Percentiles rank a stretch among this genome's conserved stretches.
These are phyloP conservation scores for human (Homo sapiens) DNA, from an alignment of 2,113 vertebrate genomes.

Conservation along the genomic window GRCh38 chr2:225700001-225700500, in stretches of 20 bases:
- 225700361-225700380: slow-evolving; percentile 54
- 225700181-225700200: slow-evolving; percentile 86
- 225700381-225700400: slow-evolving; percentile 66
- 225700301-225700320: slow-evolving; percentile 19
- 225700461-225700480: slow-evolving; percentile 29
- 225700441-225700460: slow-evolving; percentile 66
- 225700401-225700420: slow-evolving; percentile 50
- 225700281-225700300: not conserved
- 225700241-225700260: slow-evolving; percentile 82
- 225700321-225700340: slow-evolving; percentile 77
- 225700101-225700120: slow-evolving; percentile 88
- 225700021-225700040: slow-evolving; percentile 83
- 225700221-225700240: slow-evolving; percentile 86
- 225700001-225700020: slow-evolving; percentile 81
- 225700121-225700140: slow-evolving; percentile 83
- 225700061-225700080: slow-evolving; percentile 82
- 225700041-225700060: slow-evolving; percentile 82
- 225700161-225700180: slow-evolving; percentile 83
- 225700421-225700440: slow-evolving; percentile 8
- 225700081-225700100: slow-evolving; percentile 86
- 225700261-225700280: slow-evolving; percentile 71
- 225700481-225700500: slow-evolving; percentile 66
- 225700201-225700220: slow-evolving; percentile 90
- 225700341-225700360: slow-evolving; percentile 67
- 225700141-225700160: slow-evolving; percentile 85